Conservation (phyloP, 1,140 invertebrate genomes). For the Eulimnadia texana region DNA sequence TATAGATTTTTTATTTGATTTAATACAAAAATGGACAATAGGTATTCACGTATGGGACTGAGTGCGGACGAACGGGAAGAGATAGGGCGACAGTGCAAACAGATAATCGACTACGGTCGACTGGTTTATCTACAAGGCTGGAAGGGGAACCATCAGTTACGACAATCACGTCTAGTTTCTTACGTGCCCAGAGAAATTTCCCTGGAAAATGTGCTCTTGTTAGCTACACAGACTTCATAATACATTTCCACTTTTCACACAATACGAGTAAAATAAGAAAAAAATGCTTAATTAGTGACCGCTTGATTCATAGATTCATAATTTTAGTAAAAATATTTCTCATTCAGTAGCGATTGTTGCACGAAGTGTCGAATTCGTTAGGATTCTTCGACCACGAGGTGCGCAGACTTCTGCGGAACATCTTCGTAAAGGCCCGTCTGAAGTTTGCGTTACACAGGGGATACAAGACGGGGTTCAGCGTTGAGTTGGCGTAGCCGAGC, state of each 20-base stretch:
- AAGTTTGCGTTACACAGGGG: constrained; percentile 41
- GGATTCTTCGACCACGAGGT: not conserved
- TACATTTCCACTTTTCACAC: not conserved
- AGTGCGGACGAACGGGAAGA: constrained; percentile 38
- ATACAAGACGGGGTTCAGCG: constrained; percentile 41
- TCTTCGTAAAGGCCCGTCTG: constrained; percentile 36
- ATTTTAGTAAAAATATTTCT: too few relatives aligned
- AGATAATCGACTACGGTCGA: constrained; percentile 56
- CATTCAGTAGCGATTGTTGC: not conserved
- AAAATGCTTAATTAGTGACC: not conserved
- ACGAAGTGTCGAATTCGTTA: not conserved
- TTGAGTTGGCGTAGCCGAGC: constrained; percentile 42
- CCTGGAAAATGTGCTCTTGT: constrained; percentile 60
- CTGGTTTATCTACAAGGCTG: constrained; percentile 37
- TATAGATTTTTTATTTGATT: not conserved
- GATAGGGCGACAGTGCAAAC: constrained; percentile 56
- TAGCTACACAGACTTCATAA: constrained; percentile 31
- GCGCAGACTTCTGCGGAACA: constrained; percentile 24
- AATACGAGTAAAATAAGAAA: not conserved
- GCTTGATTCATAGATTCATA: too few relatives aligned
- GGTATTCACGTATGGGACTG: constrained; percentile 24
- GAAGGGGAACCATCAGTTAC: constrained; percentile 31
- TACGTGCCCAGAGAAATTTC: constrained; percentile 49
- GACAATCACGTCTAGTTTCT: constrained; percentile 41
- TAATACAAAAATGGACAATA: constrained; percentile 1